Evolutionary conservation across 2,113 vertebrate species (phyloP), one percentile per base, ranked within the genome.

Genomic region (Sylvietta virens): DNA sequence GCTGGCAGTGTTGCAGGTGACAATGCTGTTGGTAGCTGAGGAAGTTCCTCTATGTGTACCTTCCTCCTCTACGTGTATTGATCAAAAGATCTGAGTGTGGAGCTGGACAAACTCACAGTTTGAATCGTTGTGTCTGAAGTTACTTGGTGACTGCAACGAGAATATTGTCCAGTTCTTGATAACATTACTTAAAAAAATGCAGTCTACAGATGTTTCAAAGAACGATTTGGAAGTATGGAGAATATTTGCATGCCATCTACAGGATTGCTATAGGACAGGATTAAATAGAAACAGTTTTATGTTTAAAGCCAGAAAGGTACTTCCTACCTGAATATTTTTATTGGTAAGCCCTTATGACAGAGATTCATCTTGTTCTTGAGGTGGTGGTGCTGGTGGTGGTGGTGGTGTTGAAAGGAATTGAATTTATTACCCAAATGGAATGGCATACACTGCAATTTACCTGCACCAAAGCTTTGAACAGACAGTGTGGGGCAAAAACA

Each of bases 1-100:
- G 4, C 33, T 56, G 40, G 7, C 24, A 28, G 22, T 5, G 9
- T 16, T 0, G 0, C 37, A 37, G n/a, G 28, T 13, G 30, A 17
- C 11, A 53, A 3, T 0, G 0, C 19, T 30, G 5, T 7, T 3
- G 1, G 20, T 22, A 23, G 26, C 15, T 42, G 16, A 58, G 28
- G 33, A 79, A 45, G 9, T 64, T 74, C 42, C 37, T 61, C 26
- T 9, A 9, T 19, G 58, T 39, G 26, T 19, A 61, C 37, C 44
- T 42, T 74, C 7, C 13, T 71, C 16, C 42, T 56, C 0, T 10
- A 1, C 7, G 11, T 45, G 5, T 57, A 51, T 61, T 61, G 35
- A 54, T 53, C 11, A 45, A 37, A 74, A 78, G 19, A 27, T 42
- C 37, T 37, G 54, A 45, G 11, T 40, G 11, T 62, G 37, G n/a